Percentiles rank a stretch among this genome's conserved stretches.
Conservation (phyloP, 2,888 invertebrate genomes). For the Caenorhabditis zanzibari region DNA sequence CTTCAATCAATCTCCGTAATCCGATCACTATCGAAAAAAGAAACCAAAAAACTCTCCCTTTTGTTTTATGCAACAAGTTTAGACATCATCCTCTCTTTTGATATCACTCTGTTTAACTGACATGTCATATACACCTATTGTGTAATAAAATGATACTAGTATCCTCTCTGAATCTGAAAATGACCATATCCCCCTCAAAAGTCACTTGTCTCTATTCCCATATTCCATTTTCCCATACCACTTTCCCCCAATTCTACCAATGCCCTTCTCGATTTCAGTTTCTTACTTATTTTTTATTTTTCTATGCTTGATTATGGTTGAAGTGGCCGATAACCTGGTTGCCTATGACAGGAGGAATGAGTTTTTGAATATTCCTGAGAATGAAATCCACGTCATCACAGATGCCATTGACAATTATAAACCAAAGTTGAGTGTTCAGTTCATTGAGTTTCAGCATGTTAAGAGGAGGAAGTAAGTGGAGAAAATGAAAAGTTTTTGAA, state of each 20-base stretch:
- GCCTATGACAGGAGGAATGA: slow-evolving; percentile 62
- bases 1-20: neutral
- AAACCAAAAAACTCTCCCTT: slow-evolving; percentile 49
- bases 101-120: slow-evolving; percentile 37
- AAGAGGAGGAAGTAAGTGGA: slow-evolving; percentile 56
- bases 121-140: slow-evolving; percentile 46
- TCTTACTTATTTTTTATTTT: slow-evolving; percentile 20
- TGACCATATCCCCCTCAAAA: slow-evolving; percentile 27
- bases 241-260: neutral
- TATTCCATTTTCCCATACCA: neutral
- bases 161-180: slow-evolving; percentile 39
- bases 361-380: slow-evolving; percentile 58
- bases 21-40: no score
- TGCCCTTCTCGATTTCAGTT: slow-evolving; percentile 50
- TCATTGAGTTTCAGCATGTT: slow-evolving; percentile 56
- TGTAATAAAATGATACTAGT: slow-evolving; percentile 65
- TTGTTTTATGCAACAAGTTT: slow-evolving; percentile 63
- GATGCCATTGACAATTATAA: slow-evolving; percentile 61
- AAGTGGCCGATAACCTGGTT: slow-evolving; percentile 46
- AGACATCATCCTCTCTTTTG: slow-evolving; percentile 28
- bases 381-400: slow-evolving; percentile 63
- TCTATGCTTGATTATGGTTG: slow-evolving; percentile 16
- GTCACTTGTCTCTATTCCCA: slow-evolving; percentile 23
- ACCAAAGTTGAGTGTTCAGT: slow-evolving; percentile 56
- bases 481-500: neutral